Conservation (phyloP, 2,888 invertebrate genomes). For the Drosophila limbata region DNA sequence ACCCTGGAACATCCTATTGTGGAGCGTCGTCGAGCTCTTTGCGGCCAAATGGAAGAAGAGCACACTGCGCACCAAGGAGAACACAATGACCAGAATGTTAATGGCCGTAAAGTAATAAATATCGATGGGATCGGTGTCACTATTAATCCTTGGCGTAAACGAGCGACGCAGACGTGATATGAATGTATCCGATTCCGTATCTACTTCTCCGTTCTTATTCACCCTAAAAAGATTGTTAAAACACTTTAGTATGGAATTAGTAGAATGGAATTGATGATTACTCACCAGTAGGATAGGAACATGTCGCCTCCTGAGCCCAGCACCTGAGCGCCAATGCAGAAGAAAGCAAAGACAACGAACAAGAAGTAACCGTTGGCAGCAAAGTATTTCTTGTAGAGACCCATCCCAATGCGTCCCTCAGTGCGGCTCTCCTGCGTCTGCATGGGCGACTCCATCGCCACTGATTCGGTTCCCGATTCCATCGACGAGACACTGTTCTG, state of each 20-base stretch:
- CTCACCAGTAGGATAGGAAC: conserved; percentile 91
- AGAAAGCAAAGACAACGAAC: conserved; percentile 87
- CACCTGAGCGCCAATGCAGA: conserved; percentile 89
- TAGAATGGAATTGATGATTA: neutral
- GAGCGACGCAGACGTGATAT: conserved; percentile 69
- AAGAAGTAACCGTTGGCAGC: conserved; percentile 89
- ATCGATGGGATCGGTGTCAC: conserved; percentile 73
- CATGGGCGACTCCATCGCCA: conserved; percentile 84
- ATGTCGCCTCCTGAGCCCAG: conserved; percentile 91
- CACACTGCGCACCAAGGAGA: conserved; percentile 84
- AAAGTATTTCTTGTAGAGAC: conserved; percentile 90
- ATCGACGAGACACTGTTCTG: conserved; percentile 85
- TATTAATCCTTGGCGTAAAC: conserved; percentile 65
- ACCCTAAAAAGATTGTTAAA: conserved; percentile 64
- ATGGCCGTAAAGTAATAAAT: conserved; percentile 86
- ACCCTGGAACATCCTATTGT: conserved; percentile 93
- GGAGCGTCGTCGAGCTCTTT: conserved; percentile 91
- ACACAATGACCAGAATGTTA: conserved; percentile 84
- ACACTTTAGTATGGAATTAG: neutral
- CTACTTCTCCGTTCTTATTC: conserved; percentile 72
- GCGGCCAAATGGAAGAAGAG: conserved; percentile 88
- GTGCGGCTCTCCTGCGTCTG: conserved; percentile 87
- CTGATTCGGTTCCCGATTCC: conserved; percentile 85
- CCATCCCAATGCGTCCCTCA: conserved; percentile 88
- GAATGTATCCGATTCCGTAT: conserved; percentile 52